These are phyloP conservation scores for Trichosurus vulpecula DNA, from an alignment of 2,797 vertebrate genomes.

Conservation along the genomic window DNA sequence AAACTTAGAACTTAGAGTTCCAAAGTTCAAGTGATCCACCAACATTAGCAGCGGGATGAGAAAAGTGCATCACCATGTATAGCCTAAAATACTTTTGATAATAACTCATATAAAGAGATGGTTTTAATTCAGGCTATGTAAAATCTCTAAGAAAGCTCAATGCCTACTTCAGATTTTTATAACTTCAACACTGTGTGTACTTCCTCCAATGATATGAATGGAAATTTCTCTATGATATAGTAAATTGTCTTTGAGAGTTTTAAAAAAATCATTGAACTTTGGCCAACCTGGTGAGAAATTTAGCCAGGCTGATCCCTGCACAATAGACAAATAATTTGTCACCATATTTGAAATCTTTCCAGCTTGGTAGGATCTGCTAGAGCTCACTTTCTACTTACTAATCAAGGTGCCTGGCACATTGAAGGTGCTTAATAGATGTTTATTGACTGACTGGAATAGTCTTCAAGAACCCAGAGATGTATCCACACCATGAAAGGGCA, in stretches of 20 bases:
- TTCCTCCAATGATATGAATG: not conserved
- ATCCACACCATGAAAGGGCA: not conserved
- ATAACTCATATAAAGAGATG: not conserved
- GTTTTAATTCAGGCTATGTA: not conserved
- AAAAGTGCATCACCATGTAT: not conserved
- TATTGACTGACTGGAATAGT: not conserved
- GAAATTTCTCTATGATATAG: not conserved
- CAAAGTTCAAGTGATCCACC: not conserved
- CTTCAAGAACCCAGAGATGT: not conserved
- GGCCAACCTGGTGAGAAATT: not conserved
- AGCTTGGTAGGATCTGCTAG: not conserved
- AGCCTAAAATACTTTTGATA: not conserved
- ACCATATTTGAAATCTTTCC: not conserved
- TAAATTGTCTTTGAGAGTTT: not conserved
- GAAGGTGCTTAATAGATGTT: not conserved
- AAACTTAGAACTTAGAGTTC: not conserved
- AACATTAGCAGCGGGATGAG: not conserved
- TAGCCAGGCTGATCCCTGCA: not conserved
- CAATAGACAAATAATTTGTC: not conserved
- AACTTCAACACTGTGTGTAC: not conserved
- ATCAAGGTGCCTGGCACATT: not conserved
- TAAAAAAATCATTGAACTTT: not conserved
- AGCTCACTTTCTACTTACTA: not conserved
- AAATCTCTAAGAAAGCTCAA: not conserved
- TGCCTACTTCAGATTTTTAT: not conserved